A percentile compares a stretch with the other conserved stretches of the same genome.
Conservation (phyloP, 2,888 invertebrate genomes). For the Cataglyphis altisquamis region DNA sequence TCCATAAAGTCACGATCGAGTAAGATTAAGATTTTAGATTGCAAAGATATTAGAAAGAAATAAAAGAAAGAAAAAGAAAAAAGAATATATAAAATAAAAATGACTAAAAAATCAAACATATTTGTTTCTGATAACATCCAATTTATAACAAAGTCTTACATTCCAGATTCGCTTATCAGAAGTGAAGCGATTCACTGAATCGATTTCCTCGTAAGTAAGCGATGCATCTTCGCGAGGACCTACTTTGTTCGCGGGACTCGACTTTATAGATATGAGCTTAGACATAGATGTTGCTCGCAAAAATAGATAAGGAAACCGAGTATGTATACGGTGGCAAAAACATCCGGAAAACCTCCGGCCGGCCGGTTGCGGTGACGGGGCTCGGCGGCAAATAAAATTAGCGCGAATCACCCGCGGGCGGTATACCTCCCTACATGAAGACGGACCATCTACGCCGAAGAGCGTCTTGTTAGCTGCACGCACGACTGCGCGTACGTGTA, state of each 20-base stretch:
- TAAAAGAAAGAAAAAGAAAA: background rate
- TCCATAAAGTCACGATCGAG: background rate
- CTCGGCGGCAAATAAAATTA: conserved; percentile 56
- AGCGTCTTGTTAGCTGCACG: conserved; percentile 80
- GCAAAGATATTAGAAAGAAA: background rate
- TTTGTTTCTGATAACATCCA: background rate
- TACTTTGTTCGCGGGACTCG: background rate
- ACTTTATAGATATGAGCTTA: conserved; percentile 16
- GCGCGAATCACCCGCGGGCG: conserved; percentile 67
- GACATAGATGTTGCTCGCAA: conserved; percentile 4
- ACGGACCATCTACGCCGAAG: conserved; percentile 69
- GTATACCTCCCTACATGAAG: conserved; percentile 71
- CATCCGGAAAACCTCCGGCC: conserved; percentile 65
- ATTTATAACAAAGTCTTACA: background rate
- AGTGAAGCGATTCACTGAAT: background rate
- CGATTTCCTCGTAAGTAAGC: background rate
- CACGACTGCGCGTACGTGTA: conserved; percentile 76
- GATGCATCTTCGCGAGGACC: background rate
- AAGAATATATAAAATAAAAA: background rate
- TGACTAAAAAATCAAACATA: background rate
- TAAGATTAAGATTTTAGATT: background rate
- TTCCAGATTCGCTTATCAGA: background rate
- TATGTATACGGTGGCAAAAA: conserved; percentile 55
- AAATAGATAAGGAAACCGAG: conserved; percentile 29
- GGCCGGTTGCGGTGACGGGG: conserved; percentile 38